A percentile compares a stretch with the other conserved stretches of the same genome.
These are phyloP conservation scores for Caenorhabditis afra DNA, from an alignment of 2,888 invertebrate species.

Conservation along the genomic window DNA sequence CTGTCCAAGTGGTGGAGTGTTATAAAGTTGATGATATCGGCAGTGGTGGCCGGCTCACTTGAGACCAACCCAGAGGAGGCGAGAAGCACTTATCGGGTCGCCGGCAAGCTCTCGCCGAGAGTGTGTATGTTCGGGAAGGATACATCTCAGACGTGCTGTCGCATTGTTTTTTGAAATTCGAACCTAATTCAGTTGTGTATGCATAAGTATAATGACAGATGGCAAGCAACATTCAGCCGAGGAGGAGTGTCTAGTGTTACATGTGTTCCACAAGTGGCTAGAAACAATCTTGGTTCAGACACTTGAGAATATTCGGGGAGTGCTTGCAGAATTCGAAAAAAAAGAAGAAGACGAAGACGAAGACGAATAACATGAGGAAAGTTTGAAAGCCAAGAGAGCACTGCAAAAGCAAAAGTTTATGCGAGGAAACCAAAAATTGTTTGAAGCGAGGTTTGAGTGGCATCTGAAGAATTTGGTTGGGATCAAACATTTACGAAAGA, in stretches of 20 bases:
- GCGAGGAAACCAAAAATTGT: not conserved
- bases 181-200: slow-evolving; percentile 46
- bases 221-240: slow-evolving; percentile 15
- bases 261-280: slow-evolving; percentile 43
- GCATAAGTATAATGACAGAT: slow-evolving; percentile 56
- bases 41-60: slow-evolving; percentile 30
- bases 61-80: slow-evolving; percentile 34
- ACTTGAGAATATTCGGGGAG: slow-evolving; percentile 11
- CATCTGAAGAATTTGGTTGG: too few relatives aligned
- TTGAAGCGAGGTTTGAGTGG: not conserved
- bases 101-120: not conserved
- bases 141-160: slow-evolving; percentile 22
- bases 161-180: slow-evolving; percentile 56
- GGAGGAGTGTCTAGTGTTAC: slow-evolving; percentile 38
- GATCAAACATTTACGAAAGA: too few relatives aligned
- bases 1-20: slow-evolving; percentile 19
- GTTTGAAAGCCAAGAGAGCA: too few relatives aligned
- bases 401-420: too few relatives aligned
- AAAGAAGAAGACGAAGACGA: too few relatives aligned
- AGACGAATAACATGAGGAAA: not conserved
- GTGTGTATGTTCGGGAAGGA: not conserved
- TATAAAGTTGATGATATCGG: slow-evolving; percentile 46
- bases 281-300: slow-evolving; percentile 17
- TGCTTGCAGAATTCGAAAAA: not conserved
- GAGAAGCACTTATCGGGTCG: slow-evolving; percentile 51